phyloP scores from a whole-genome alignment of 2,113 vertebrate species.

The Aphyosemion australe region DNA sequence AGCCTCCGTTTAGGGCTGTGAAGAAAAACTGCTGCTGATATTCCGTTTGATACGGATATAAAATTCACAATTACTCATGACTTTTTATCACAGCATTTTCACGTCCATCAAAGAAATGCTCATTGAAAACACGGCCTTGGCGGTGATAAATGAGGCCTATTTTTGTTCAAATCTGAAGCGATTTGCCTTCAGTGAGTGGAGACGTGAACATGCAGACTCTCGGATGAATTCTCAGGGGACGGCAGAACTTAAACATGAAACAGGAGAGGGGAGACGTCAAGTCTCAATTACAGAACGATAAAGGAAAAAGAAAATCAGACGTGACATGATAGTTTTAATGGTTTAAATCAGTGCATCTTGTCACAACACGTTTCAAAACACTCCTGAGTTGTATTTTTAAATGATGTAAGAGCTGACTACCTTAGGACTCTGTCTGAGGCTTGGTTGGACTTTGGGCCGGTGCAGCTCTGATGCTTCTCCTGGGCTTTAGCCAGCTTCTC shows the following conservation, averaged over 20 bases:
- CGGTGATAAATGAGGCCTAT: constrained; percentile 54
- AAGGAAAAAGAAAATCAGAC: not conserved
- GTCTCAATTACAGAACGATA: constrained; percentile 32
- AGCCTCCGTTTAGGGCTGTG: constrained; percentile 22
- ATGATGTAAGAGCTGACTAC: constrained; percentile 72
- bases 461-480: constrained; percentile 95
- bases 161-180: constrained; percentile 49
- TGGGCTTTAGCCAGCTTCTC: constrained; percentile 99
- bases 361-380: not conserved
- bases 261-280: constrained; percentile 25
- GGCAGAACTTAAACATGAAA: constrained; percentile 45
- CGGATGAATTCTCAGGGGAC: constrained; percentile 52
- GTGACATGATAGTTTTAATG: constrained; percentile 12
- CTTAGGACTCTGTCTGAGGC: constrained; percentile 97
- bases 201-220: constrained; percentile 41
- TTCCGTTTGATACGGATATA: constrained; percentile 46
- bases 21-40: constrained; percentile 34
- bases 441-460: constrained; percentile 93
- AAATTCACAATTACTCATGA: constrained; percentile 41
- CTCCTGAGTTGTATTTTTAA: not conserved
- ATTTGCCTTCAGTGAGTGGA: constrained; percentile 43
- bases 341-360: constrained; percentile 10
- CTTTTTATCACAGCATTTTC: constrained; percentile 51
- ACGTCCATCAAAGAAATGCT: constrained; percentile 48
- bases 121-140: constrained; percentile 29